Evolutionary conservation across 2,113 vertebrate genomes (phyloP), one percentile per base, ranked within the genome.

Genomic region (Grus americana): DNA sequence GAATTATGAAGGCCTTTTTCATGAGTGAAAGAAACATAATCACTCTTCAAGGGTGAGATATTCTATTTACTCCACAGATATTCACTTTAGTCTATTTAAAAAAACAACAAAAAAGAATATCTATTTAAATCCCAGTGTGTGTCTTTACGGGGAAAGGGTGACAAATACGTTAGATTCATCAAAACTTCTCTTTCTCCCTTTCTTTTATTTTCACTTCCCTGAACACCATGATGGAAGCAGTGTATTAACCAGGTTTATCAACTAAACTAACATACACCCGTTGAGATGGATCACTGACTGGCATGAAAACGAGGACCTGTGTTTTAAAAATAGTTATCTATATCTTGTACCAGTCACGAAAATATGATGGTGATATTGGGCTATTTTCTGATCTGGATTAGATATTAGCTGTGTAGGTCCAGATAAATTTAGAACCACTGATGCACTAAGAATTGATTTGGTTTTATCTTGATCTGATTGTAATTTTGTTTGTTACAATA

Each of bases 11-110:
- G 90, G 87, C 55, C 47, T 95, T 88, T 85, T 57, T 92, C 58
- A n/a, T 44, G 76, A 96, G 83, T 87, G 91, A 95, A 97, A 95
- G 91, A 83, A 97, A 82, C 71, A 83, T 89, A 87, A 91, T 95
- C 76, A 71, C 44, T 95, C 94, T 95, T 96, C 95, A 93, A 44
- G 88, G 83, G 54, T 87, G 83, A 96, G 57, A 44, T 95, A 83
- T 83, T 94, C 91, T 94, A 75, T 95, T 96, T 91, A 84, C 67
- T 90, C 30, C 81, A 80, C 47, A 68, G 29, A 15, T 67, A 83
- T 52, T 85, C 50, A 90, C 84, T 87, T 82, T 40, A 90, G 34
- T 85, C 61, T 88, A 54, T 52, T 89, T 87, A 79, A 89, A 91
- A 92, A 46, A 90, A 46, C 14, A 92, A 50, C 46, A 50, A 40